Evolutionary conservation across 30 jellyfish, hydroid and myxozoan species (phyloP).

Genomic region (Aurelia aurita): DNA sequence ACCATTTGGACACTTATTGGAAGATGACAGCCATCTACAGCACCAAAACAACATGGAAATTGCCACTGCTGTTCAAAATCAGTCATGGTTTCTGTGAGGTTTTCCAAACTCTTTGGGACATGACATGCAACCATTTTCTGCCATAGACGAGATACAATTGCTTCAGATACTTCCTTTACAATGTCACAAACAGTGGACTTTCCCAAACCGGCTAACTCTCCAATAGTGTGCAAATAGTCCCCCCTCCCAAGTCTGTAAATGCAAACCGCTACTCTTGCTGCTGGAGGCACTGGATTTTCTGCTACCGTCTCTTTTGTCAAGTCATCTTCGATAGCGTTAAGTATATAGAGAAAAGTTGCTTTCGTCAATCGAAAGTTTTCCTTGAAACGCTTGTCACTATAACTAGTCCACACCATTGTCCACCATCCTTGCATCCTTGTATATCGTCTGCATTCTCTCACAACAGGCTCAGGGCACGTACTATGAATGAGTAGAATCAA

Average conservation of each 20-base stretch:
- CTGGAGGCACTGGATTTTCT: conserved; percentile 55
- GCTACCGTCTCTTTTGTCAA: conserved; percentile 26
- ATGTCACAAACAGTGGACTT: conserved; percentile 26
- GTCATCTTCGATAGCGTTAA: conserved; percentile 9
- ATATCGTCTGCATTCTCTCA: conserved; percentile 22
- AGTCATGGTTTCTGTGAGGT: conserved; percentile 17
- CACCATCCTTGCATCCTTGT: conserved; percentile 51
- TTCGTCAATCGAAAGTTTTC: conserved; percentile 5
- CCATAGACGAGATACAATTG: conserved; percentile 23
- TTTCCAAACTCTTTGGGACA: conserved; percentile 30
- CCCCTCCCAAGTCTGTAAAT: conserved; percentile 44
- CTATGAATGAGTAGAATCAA: conserved; percentile 12
- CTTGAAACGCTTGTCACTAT: conserved; percentile 34
- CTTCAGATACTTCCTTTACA: conserved; percentile 32
- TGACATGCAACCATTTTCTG: conserved; percentile 12
- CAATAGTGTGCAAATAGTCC: conserved; percentile 48
- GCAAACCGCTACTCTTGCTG: conserved; percentile 33
- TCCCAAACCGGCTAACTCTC: conserved; percentile 38
- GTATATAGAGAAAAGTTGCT: conserved; percentile 17
- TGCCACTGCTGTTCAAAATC: conserved; percentile 43
- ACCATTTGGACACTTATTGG: conserved; percentile 52
- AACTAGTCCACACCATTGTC: conserved; percentile 39
- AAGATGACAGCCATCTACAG: conserved; percentile 59
- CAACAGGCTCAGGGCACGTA: conserved; percentile 13
- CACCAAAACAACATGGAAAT: conserved; percentile 50